Evolutionary conservation across 2,113 vertebrate species (phyloP).

Genomic region (Anarrhichthys ocellatus): DNA sequence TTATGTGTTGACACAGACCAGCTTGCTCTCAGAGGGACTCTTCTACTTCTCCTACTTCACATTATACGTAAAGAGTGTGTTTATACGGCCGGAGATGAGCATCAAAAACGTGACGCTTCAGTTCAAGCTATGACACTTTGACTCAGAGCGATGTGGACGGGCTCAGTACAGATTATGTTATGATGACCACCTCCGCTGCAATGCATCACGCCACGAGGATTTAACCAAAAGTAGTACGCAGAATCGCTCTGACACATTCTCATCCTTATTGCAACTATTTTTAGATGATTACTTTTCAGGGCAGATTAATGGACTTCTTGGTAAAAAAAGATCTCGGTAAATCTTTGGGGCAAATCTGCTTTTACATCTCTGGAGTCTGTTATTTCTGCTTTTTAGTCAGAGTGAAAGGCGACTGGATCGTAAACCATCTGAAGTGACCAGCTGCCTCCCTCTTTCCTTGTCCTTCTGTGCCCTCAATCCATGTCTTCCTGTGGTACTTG

Average conservation of each 20-base stretch:
- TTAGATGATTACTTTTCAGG: slow-evolving; percentile 50
- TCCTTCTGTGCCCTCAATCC: slow-evolving; percentile 48
- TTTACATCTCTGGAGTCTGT: slow-evolving; percentile 44
- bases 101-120: slow-evolving; percentile 13
- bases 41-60: neutral
- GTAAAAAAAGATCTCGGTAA: slow-evolving; percentile 55
- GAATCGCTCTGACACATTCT: slow-evolving; percentile 45
- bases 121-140: slow-evolving; percentile 31
- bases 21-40: neutral
- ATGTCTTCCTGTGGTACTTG: slow-evolving; percentile 54
- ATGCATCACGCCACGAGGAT: slow-evolving; percentile 43
- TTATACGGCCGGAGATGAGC: neutral
- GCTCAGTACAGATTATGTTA: slow-evolving; percentile 48
- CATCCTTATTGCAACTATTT: slow-evolving; percentile 52
- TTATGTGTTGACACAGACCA: neutral
- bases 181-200: slow-evolving; percentile 51
- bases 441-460: slow-evolving; percentile 50
- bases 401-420: slow-evolving; percentile 38
- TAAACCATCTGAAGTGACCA: slow-evolving; percentile 65
- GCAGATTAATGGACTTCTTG: slow-evolving; percentile 63
- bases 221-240: slow-evolving; percentile 52
- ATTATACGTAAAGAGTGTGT: slow-evolving; percentile 9
- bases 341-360: slow-evolving; percentile 51
- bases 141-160: slow-evolving; percentile 37
- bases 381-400: slow-evolving; percentile 46